Evolutionary conservation across 2,888 invertebrate species (phyloP), one percentile per base, ranked within the genome.

Genomic region (Plusia festucae): DNA sequence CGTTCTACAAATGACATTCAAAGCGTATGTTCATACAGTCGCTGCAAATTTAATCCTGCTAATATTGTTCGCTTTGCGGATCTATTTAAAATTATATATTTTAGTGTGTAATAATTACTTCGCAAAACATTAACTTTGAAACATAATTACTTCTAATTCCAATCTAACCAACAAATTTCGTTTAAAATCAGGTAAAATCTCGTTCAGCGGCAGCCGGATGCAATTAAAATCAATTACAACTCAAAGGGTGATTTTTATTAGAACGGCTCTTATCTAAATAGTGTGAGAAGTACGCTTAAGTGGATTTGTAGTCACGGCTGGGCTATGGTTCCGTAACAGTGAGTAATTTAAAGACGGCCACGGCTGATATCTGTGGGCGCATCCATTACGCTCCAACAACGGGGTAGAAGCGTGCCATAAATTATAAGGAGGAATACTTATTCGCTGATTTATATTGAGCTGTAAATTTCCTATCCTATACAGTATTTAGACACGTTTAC

Each of bases 271-370:
- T 90, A 92, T 92, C 92, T 91, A 86, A 91, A 92, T 90, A 89
- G 92, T 92, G 91, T 89, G 89, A 90, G 88, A 90, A 92, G 88
- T 89, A 89, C 85, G 85, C 84, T 88, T 89, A 91, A 93, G 89
- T 91, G 90, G 91, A 90, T 92, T 91, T 91, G 90, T 89, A 90
- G 91, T 87, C 88, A 87, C 85, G 88, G 87, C 88, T 88, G 85
- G 87, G 85, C 85, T 86, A 66, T 83, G 90, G 88, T 93, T 93
- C 93, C 93, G 91, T 88, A 87, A 85, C 84, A 84, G 88, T 92
- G 91, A 91, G 93, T 93, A 89, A 93, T 93, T 93, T 92, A 92
- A 93, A 92, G 93, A 92, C 91, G 88, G 88, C 85, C 85, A 85
- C 73, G 85, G 84, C 90, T 92, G 93, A 92, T 94, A 95, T 93